Evolutionary conservation across 1,140 invertebrate species (phyloP), one percentile per base, ranked within the genome.

Genomic region (Pentalonia nigronervosa): DNA sequence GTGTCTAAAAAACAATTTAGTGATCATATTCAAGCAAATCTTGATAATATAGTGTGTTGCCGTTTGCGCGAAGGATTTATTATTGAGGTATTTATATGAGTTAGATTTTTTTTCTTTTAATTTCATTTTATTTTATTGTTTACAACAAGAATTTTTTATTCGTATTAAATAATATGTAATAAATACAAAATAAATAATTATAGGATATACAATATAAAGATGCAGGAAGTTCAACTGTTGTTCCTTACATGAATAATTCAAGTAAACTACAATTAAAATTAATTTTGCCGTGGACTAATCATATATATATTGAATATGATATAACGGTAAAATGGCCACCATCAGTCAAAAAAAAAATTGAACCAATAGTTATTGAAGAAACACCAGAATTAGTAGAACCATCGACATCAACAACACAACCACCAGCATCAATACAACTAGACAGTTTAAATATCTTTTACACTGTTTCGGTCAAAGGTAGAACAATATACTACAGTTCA

Each of bases 21-120:
- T 94, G 96, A 96, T 89, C 96, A 96, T 94, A 95, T 97, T 47
- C 96, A 96, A 94, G 96, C 96, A 76, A 96, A 96, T 41, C 95
- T 98, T 53, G 96, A 96, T 90, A 97, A 96, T 95, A 95, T 98
- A 87, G 95, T 98, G 60, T 97, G 97, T 56, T 97, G 97, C 94
- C 95, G 98, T 76, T 95, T 98, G 47, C 95, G 97, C 53, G 98
- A 98, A 95, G 98, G 98, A 67, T 98, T 97, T 95, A 96, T 96
- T 94, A 95, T 98, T 95, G 96, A 97, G 96, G 96, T 96, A 95
- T 95, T 96, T 95, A 56, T 1, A 87, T 20, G 6, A n/a, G 20
- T 84, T 84, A 30, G 6, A 67, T n/a, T 67, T n/a, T 56, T 6
- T 25, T 25, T 11, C 1, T 45, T 84, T 84, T 4, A 84, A 23